Percentiles rank a stretch among this genome's conserved stretches.
phyloP scores from a whole-genome alignment of 2,797 vertebrate genomes.

The Sebastes oblongus region DNA sequence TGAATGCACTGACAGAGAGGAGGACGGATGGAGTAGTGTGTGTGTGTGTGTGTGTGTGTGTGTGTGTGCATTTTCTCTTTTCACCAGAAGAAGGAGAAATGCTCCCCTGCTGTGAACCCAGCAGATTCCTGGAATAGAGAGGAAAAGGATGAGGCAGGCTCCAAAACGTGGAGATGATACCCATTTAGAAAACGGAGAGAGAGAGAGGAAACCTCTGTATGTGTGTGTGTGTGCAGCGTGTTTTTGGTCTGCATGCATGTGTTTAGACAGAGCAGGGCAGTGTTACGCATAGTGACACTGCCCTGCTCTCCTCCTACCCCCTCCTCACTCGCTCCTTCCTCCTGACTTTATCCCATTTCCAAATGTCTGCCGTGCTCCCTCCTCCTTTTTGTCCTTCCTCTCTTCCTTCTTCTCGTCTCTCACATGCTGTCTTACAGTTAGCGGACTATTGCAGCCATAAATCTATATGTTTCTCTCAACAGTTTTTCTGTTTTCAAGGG shows the following conservation, averaged over 20 bases:
- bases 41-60: conserved; percentile 5
- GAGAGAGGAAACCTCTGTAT: background rate
- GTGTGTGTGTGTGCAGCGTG: conserved; percentile 6
- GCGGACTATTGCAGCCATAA: conserved; percentile 15
- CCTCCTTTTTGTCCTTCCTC: conserved; percentile 4
- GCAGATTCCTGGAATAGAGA: conserved; percentile 55
- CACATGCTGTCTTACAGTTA: conserved; percentile 20
- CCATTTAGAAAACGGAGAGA: conserved; percentile 46
- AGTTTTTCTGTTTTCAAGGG: conserved; percentile 63
- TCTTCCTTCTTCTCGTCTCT: conserved; percentile 19
- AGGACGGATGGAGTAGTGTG: conserved; percentile 12
- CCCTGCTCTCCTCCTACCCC: conserved; percentile 44
- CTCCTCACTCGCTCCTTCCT: conserved; percentile 39
- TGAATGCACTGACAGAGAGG: conserved; percentile 27
- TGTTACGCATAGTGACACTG: conserved; percentile 57
- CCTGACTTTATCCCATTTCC: conserved; percentile 38
- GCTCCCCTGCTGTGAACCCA: conserved; percentile 57
- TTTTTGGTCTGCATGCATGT: conserved; percentile 45
- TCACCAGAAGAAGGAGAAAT: conserved; percentile 39
- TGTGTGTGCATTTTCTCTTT: conserved; percentile 31
- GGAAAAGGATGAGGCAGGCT: conserved; percentile 53
- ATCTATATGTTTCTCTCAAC: conserved; percentile 33
- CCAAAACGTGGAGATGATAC: conserved; percentile 34
- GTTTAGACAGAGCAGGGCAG: conserved; percentile 52
- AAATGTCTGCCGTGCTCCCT: conserved; percentile 40